Percentiles rank a stretch among this genome's conserved stretches.
phyloP scores from a whole-genome alignment of 2,113 vertebrate species.

The Epinephelus fuscoguttatus region DNA sequence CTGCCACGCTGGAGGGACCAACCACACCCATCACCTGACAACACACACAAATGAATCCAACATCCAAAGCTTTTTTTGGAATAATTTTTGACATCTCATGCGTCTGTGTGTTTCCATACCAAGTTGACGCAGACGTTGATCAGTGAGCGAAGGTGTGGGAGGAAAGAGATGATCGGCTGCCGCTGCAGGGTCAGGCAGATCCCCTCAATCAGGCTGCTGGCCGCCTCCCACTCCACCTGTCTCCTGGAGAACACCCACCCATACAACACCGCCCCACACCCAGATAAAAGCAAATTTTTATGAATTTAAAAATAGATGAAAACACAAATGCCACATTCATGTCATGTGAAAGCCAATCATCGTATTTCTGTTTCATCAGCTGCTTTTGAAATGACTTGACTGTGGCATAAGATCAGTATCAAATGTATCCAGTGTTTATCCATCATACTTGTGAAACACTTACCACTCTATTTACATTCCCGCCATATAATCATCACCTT shows the following conservation, averaged over 20 bases:
- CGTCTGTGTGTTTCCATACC: conserved; percentile 82
- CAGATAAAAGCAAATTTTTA: conserved; percentile 44
- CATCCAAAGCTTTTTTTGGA: too few relatives aligned
- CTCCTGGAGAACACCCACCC: conserved; percentile 87
- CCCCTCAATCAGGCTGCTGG: conserved; percentile 99
- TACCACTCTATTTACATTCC: background rate
- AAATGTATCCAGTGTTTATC: background rate
- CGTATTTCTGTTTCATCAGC: too few relatives aligned
- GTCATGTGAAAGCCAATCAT: background rate
- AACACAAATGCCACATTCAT: background rate
- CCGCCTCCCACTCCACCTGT: conserved; percentile 99
- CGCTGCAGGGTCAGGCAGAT: conserved; percentile 99
- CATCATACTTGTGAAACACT: background rate
- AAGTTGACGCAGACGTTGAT: conserved; percentile 99
- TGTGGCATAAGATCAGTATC: background rate
- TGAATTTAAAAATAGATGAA: background rate
- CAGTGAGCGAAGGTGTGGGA: conserved; percentile 98
- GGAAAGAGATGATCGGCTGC: conserved; percentile 99
- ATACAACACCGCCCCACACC: conserved; percentile 35
- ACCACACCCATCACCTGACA: conserved; percentile 98
- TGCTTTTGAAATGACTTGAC: background rate
- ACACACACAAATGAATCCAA: conserved; percentile 1
- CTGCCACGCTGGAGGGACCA: conserved; percentile 98
- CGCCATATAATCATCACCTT: conserved; percentile 4
- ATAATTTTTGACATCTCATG: fast-evolving